Conservation (phyloP, 2,888 invertebrate genomes). For the Drosophila suboccidentalis region DNA sequence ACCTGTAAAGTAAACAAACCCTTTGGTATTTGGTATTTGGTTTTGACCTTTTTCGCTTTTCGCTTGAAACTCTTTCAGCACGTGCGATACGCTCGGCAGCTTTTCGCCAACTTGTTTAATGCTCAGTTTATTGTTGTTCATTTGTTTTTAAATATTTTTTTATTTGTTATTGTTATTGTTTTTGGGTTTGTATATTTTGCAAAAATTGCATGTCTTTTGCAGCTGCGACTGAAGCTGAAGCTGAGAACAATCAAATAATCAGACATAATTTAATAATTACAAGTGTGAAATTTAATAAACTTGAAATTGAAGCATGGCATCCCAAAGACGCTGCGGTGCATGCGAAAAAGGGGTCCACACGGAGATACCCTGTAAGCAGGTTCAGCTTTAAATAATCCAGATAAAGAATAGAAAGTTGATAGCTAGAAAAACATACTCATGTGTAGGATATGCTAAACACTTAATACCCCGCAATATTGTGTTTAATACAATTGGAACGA, state of each 20-base stretch:
- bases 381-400: too few relatives aligned
- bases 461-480: background rate
- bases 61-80: slow-evolving; percentile 52
- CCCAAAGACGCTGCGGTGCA: slow-evolving; percentile 1
- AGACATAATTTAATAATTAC: slow-evolving; percentile 60
- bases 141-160: slow-evolving; percentile 5
- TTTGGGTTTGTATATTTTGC: slow-evolving; percentile 25
- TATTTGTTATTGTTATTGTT: slow-evolving; percentile 13
- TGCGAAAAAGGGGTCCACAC: background rate
- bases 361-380: slow-evolving; percentile 12
- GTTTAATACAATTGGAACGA: background rate
- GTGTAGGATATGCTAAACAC: background rate
- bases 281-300: slow-evolving; percentile 25
- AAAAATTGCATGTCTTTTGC: slow-evolving; percentile 53
- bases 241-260: slow-evolving; percentile 40
- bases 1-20: slow-evolving; percentile 1
- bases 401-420: too few relatives aligned
- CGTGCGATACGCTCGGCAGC: slow-evolving; percentile 61
- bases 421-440: too few relatives aligned
- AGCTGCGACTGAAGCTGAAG: slow-evolving; percentile 35
- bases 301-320: slow-evolving; percentile 39
- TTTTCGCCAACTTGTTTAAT: slow-evolving; percentile 38
- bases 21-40: slow-evolving; percentile 36
- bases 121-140: slow-evolving; percentile 32
- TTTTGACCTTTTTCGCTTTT: slow-evolving; percentile 57